Evolutionary conservation across 2,113 vertebrate genomes (phyloP).

Genomic region (Rhegmatorhina hoffmannsi): DNA sequence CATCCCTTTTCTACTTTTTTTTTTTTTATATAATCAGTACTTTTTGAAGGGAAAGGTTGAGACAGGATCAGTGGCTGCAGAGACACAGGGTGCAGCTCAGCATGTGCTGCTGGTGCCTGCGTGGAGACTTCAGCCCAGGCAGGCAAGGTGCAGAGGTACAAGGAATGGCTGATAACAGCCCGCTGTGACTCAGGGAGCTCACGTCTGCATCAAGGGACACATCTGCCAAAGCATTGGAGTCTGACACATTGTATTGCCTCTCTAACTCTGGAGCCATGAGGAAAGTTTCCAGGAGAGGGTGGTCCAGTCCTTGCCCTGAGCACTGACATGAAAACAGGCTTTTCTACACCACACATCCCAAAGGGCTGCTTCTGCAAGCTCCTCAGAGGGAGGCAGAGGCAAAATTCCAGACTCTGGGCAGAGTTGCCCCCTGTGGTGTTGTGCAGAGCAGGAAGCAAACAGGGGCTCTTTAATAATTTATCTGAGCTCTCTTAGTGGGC

Average conservation of each 20-base stretch:
- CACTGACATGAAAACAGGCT: fast-evolving
- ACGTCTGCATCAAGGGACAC: neutral
- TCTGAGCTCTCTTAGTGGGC: neutral
- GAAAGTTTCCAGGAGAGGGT: neutral
- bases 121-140: neutral
- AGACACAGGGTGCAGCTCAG: fast-evolving
- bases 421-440: neutral
- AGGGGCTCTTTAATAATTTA: neutral
- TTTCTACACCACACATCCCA: neutral
- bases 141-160: neutral
- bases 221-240: neutral
- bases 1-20: neutral
- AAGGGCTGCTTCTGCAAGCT: neutral
- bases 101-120: fast-evolving
- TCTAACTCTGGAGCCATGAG: neutral
- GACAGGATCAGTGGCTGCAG: fast-evolving
- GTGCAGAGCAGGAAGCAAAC: neutral
- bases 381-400: neutral
- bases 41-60: neutral
- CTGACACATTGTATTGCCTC: fast-evolving
- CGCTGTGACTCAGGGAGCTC: fast-evolving
- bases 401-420: neutral
- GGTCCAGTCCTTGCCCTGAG: neutral
- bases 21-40: neutral
- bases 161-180: neutral